Evolutionary conservation across 2,888 invertebrate species (phyloP).

Genomic region (Caenorhabditis imperialis): DNA sequence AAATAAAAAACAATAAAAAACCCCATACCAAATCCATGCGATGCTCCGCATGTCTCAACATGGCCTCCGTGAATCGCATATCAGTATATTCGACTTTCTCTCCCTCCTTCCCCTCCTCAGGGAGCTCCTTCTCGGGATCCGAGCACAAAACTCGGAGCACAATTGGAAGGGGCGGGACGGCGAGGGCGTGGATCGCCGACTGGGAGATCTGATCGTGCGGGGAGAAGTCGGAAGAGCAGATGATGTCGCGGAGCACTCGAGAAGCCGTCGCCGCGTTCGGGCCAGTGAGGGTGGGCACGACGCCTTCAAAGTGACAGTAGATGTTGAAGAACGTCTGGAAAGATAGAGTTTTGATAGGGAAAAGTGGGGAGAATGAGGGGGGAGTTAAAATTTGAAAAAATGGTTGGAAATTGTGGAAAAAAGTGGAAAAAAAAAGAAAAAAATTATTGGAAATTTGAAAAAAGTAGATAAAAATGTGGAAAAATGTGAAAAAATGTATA

Average conservation of each 20-base stretch:
- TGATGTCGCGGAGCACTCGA: slow-evolving; percentile 23
- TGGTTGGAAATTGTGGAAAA: too few relatives aligned
- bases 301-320: slow-evolving; percentile 57
- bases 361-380: too few relatives aligned
- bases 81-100: slow-evolving; percentile 26
- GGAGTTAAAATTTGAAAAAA: too few relatives aligned
- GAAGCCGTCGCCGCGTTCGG: slow-evolving; percentile 10
- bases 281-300: slow-evolving; percentile 6
- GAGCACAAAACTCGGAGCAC: slow-evolving; percentile 2
- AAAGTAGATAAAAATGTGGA: too few relatives aligned
- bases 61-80: slow-evolving; percentile 61
- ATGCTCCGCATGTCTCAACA: slow-evolving; percentile 37
- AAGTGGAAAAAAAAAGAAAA: too few relatives aligned
- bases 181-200: slow-evolving; percentile 23
- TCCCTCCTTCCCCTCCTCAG: neutral
- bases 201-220: slow-evolving; percentile 7
- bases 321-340: slow-evolving; percentile 69
- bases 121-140: neutral
- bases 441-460: too few relatives aligned
- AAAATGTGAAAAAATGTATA: too few relatives aligned
- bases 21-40: neutral
- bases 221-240: slow-evolving; percentile 1
- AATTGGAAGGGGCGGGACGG: slow-evolving; percentile 20
- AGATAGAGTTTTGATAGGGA: too few relatives aligned
- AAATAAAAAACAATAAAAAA: slow-evolving; percentile 1